Percentiles rank a stretch among this genome's conserved stretches.
Evolutionary conservation across 2,113 vertebrate genomes (phyloP).

Genomic region (Mastomys natalensis): DNA sequence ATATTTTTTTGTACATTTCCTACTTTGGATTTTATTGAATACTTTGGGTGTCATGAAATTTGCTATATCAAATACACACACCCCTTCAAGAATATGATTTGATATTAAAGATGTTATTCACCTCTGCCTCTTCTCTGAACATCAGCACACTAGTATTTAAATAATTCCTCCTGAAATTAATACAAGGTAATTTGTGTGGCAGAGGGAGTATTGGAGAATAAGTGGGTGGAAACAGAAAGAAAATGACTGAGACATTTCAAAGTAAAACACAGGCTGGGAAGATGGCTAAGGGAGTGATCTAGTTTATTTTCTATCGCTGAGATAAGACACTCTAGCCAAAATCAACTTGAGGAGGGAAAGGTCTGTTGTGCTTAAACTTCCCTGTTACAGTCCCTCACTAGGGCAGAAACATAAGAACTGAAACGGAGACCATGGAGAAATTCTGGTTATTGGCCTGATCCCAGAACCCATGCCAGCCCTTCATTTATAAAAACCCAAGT

Average conservation of each 20-base stretch:
- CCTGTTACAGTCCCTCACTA: background rate
- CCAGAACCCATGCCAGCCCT: background rate
- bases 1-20: background rate
- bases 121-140: background rate
- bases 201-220: background rate
- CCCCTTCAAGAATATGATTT: background rate
- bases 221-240: background rate
- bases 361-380: background rate
- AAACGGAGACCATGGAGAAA: background rate
- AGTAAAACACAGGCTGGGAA: background rate
- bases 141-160: constrained; percentile 18
- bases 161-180: constrained; percentile 43
- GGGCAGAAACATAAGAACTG: background rate
- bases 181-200: background rate
- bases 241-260: background rate
- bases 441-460: too few species aligned
- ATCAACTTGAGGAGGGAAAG: background rate
- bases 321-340: background rate
- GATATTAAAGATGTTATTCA: constrained; percentile 12
- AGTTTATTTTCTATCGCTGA: background rate
- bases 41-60: background rate
- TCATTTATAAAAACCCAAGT: background rate
- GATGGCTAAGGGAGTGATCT: background rate
- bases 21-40: background rate
- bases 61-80: background rate